These are phyloP conservation scores for Melanerpes formicivorus DNA, from an alignment of 2,113 vertebrate genomes.

Conservation along the genomic window DNA sequence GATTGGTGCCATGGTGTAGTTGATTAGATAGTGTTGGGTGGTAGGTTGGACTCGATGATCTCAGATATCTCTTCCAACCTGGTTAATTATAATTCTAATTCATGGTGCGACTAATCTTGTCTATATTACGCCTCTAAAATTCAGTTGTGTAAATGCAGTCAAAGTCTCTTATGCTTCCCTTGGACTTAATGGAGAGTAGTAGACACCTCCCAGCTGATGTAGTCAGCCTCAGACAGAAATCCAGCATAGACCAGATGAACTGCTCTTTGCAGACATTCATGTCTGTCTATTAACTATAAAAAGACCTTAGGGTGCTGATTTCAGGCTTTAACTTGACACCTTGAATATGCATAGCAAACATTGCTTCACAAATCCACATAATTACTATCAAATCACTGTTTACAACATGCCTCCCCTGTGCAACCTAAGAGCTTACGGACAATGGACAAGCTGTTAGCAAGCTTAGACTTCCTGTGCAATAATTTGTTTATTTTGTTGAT, in stretches of 20 bases:
- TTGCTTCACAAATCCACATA: constrained; percentile 39
- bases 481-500: constrained; percentile 37
- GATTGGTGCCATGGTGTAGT: too few species aligned
- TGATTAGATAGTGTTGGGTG: too few species aligned
- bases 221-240: not conserved
- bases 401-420: not conserved
- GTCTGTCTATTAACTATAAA: constrained; percentile 26
- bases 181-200: not conserved
- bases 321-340: constrained; percentile 37
- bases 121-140: not conserved
- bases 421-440: constrained; percentile 19
- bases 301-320: constrained; percentile 26
- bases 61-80: too few species aligned
- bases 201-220: not conserved
- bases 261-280: constrained; percentile 13
- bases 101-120: not conserved
- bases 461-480: not conserved
- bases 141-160: not conserved
- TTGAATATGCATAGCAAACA: constrained; percentile 47
- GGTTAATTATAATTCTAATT: too few species aligned
- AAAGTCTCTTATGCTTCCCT: not conserved
- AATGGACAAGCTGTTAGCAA: constrained; percentile 30
- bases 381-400: constrained; percentile 57
- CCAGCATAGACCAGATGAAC: not conserved
- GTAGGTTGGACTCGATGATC: too few species aligned